Conservation (phyloP, 2,797 vertebrate species). For the Pempheris klunzingeri region DNA sequence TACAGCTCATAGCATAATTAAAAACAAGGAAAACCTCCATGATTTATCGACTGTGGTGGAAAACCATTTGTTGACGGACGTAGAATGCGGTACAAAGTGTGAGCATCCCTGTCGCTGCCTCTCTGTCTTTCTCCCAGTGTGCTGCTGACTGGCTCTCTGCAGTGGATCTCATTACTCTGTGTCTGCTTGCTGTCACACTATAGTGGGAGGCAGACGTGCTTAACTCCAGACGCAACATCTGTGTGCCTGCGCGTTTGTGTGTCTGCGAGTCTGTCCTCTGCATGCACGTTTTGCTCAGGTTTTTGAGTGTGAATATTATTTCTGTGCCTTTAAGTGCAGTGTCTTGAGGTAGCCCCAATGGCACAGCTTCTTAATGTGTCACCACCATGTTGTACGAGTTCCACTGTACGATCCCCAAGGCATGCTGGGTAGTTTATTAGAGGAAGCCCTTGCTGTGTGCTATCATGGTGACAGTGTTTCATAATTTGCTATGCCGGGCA, state of each 20-base stretch:
- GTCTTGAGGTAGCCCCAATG: slow-evolving; percentile 45
- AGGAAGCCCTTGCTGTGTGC: slow-evolving; percentile 51
- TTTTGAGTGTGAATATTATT: slow-evolving; percentile 21
- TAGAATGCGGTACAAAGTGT: slow-evolving; percentile 63
- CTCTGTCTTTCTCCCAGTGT: slow-evolving; percentile 60
- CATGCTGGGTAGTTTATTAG: slow-evolving; percentile 82
- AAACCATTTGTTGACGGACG: slow-evolving; percentile 65
- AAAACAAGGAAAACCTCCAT: slow-evolving; percentile 39
- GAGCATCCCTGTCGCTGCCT: slow-evolving; percentile 61
- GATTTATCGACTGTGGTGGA: slow-evolving; percentile 46
- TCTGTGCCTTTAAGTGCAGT: slow-evolving; percentile 47
- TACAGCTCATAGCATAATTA: slow-evolving; percentile 58
- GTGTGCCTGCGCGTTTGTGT: slow-evolving; percentile 36
- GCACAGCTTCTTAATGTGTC: slow-evolving; percentile 30
- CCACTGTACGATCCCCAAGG: slow-evolving; percentile 59
- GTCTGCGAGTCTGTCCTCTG: slow-evolving; percentile 21
- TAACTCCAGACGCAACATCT: slow-evolving; percentile 75
- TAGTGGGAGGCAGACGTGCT: slow-evolving; percentile 70
- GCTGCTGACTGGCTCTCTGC: slow-evolving; percentile 74
- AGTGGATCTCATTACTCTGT: slow-evolving; percentile 80
- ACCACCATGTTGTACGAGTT: slow-evolving; percentile 45
- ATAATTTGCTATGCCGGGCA: slow-evolving; percentile 67
- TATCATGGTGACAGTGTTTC: slow-evolving; percentile 69
- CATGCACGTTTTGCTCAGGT: slow-evolving; percentile 13
- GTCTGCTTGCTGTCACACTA: slow-evolving; percentile 79